These are phyloP conservation scores for Eristalinus sepulchralis DNA, from an alignment of 2,888 invertebrate genomes.

Conservation along the genomic window DNA sequence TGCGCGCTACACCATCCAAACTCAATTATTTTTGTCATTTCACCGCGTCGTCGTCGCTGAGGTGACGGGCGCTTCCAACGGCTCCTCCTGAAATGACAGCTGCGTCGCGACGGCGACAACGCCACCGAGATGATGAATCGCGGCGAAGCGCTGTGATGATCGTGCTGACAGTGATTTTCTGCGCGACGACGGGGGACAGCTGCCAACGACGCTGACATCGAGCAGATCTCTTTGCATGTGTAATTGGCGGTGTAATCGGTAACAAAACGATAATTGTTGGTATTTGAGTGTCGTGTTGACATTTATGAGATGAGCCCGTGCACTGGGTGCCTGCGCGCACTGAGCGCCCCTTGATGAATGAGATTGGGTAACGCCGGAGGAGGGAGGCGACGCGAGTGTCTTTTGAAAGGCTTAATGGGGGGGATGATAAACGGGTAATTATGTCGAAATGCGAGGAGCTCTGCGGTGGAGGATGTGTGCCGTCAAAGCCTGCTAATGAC, in stretches of 20 bases:
- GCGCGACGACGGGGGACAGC: slow-evolving; percentile 37
- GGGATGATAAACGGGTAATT: neutral
- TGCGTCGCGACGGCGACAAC: neutral
- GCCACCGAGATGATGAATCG: slow-evolving; percentile 58
- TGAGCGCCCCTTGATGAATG: slow-evolving; percentile 31
- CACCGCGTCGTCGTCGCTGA: neutral
- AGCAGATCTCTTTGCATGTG: slow-evolving; percentile 66
- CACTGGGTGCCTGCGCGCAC: slow-evolving; percentile 11
- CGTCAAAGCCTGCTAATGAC: neutral
- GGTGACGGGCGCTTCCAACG: slow-evolving; percentile 37
- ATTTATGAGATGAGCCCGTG: slow-evolving; percentile 51
- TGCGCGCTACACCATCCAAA: slow-evolving; percentile 37
- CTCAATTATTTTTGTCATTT: slow-evolving; percentile 65
- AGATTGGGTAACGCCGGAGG: slow-evolving; percentile 10
- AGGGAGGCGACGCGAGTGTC: neutral
- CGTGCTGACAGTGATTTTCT: slow-evolving; percentile 64
- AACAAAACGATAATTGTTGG: slow-evolving; percentile 66
- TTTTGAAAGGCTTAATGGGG: neutral
- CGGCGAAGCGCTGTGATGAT: slow-evolving; percentile 44
- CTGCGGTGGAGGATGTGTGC: neutral
- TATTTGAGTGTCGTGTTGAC: slow-evolving; percentile 56
- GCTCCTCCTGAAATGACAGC: neutral
- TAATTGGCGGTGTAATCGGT: slow-evolving; percentile 69
- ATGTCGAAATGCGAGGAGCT: neutral
- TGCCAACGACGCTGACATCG: slow-evolving; percentile 6